Percentiles rank a stretch among this genome's conserved stretches.
Conservation (phyloP, 2,797 vertebrate genomes). For the Centropyge bicolor region DNA sequence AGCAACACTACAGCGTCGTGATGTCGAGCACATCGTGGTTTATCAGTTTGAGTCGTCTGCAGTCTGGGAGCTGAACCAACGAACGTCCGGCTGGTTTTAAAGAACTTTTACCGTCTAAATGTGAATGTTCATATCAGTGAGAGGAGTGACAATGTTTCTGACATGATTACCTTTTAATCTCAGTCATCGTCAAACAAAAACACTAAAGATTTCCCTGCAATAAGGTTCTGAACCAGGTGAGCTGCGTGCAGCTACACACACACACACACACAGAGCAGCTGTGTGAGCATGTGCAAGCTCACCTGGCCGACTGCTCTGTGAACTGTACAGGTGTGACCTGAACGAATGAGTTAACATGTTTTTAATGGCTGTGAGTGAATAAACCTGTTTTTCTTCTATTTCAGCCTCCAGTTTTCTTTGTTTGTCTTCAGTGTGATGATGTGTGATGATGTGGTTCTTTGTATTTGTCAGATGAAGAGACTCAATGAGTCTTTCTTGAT, state of each 20-base stretch:
- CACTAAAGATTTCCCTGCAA: slow-evolving; percentile 26
- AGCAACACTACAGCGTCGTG: slow-evolving; percentile 22
- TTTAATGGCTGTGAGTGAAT: slow-evolving; percentile 27
- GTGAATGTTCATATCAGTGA: slow-evolving; percentile 13
- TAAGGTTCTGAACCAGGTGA: neutral
- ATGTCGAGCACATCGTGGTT: neutral
- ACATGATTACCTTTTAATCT: neutral
- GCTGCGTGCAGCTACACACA: slow-evolving; percentile 3
- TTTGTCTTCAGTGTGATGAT: neutral
- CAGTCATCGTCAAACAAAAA: neutral
- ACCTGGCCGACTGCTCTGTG: neutral
- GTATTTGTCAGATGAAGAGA: too few relatives aligned
- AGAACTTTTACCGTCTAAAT: neutral
- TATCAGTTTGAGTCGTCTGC: too few relatives aligned
- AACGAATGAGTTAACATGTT: slow-evolving; percentile 15
- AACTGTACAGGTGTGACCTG: slow-evolving; percentile 1
- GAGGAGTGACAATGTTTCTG: neutral
- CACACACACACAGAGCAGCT: slow-evolving; percentile 10
- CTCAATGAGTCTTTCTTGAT: too few relatives aligned
- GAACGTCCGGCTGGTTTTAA: neutral
- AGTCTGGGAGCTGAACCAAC: neutral
- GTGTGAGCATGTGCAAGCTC: neutral
- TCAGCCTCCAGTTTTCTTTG: neutral
- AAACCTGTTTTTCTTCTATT: slow-evolving; percentile 32
- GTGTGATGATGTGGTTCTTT: too few relatives aligned